These are phyloP conservation scores for Aplysia californica DNA, from an alignment of 1,140 invertebrate genomes.

Conservation along the genomic window DNA sequence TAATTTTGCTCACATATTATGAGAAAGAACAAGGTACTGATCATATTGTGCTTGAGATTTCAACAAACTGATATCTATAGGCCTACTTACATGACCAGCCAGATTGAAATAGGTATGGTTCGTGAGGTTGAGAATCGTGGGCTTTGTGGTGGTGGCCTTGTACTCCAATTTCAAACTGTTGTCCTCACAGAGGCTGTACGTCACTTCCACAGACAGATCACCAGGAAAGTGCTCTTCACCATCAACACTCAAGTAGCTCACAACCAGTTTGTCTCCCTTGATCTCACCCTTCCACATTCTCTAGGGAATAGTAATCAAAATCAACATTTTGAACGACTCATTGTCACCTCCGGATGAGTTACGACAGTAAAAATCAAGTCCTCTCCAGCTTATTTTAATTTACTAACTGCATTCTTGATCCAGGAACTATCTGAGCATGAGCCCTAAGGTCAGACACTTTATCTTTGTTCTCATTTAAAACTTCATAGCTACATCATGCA, in stretches of 20 bases:
- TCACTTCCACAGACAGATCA: conserved; percentile 72
- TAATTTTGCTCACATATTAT: too few species aligned
- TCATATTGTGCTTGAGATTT: too few species aligned
- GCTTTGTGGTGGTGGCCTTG: conserved; percentile 78
- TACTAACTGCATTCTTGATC: too few species aligned
- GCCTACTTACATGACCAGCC: conserved; percentile 80
- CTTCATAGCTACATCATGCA: neutral
- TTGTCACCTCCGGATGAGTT: too few species aligned
- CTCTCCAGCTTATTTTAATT: too few species aligned
- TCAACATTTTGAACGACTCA: too few species aligned
- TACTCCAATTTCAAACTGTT: conserved; percentile 81
- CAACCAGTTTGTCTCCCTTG: conserved; percentile 49
- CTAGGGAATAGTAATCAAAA: conserved; percentile 25
- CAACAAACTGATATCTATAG: too few species aligned
- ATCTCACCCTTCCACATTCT: conserved; percentile 64
- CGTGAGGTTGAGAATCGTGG: conserved; percentile 89
- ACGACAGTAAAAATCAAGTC: too few species aligned
- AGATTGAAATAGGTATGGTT: conserved; percentile 97
- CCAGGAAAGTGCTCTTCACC: conserved; percentile 91
- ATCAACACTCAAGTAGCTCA: conserved; percentile 77
- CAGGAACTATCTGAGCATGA: too few species aligned
- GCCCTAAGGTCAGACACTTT: neutral
- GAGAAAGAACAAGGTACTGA: too few species aligned
- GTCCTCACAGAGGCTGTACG: conserved; percentile 79
- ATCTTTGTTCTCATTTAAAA: neutral